Percentiles rank a stretch among this genome's conserved stretches.
These are phyloP conservation scores for Tupiocoris notatus DNA, from an alignment of 2,888 invertebrate species.

Conservation along the genomic window DNA sequence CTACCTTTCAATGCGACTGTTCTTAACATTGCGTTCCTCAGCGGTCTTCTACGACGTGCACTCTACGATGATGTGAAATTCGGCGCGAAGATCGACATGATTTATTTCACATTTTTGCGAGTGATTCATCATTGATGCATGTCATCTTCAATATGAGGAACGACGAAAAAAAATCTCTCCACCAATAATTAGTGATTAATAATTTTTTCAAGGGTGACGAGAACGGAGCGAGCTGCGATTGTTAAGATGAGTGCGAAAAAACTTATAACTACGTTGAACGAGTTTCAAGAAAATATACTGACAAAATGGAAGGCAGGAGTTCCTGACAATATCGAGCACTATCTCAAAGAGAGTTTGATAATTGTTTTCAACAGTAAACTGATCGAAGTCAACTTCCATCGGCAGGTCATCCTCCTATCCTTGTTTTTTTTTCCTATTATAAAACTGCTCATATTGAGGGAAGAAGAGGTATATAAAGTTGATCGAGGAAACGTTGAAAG, in stretches of 20 bases:
- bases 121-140: too few relatives aligned
- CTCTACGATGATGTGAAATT: too few relatives aligned
- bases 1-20: background rate
- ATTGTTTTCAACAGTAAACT: slow-evolving; percentile 58
- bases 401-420: slow-evolving; percentile 61
- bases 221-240: slow-evolving; percentile 33
- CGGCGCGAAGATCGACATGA: too few relatives aligned
- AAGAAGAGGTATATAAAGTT: too few relatives aligned
- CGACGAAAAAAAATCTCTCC: too few relatives aligned
- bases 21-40: background rate
- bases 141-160: too few relatives aligned
- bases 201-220: slow-evolving; percentile 42
- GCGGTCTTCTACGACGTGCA: too few relatives aligned
- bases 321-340: slow-evolving; percentile 63
- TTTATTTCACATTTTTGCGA: too few relatives aligned
- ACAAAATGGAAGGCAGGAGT: slow-evolving; percentile 69
- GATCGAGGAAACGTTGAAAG: too few relatives aligned
- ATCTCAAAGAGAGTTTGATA: slow-evolving; percentile 64
- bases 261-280: slow-evolving; percentile 65
- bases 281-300: slow-evolving; percentile 64
- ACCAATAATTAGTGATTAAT: too few relatives aligned
- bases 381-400: slow-evolving; percentile 67
- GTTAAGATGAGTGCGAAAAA: slow-evolving; percentile 55
- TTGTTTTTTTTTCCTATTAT: too few relatives aligned
- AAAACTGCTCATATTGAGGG: too few relatives aligned